Conservation (phyloP, 2,888 invertebrate genomes). For the Ectropis crepuscularia region DNA sequence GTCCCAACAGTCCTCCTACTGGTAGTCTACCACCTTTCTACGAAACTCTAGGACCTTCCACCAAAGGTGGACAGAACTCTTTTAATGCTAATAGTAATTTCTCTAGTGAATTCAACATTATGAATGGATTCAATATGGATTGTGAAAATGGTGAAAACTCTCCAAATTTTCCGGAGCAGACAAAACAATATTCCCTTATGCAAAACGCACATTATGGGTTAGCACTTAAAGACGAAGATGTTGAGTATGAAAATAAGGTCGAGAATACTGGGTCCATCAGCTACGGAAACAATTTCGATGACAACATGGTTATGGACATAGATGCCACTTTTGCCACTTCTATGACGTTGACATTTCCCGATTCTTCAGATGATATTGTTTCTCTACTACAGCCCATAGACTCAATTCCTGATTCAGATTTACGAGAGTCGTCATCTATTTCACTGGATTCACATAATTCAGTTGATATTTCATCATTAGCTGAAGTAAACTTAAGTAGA, state of each 20-base stretch:
- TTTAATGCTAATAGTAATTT: slow-evolving; percentile 89
- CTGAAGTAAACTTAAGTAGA: slow-evolving; percentile 88
- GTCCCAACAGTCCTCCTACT: slow-evolving; percentile 94
- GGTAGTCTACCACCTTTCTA: slow-evolving; percentile 95
- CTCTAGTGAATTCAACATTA: slow-evolving; percentile 87
- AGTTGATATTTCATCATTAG: slow-evolving; percentile 90
- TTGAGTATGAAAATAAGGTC: slow-evolving; percentile 91
- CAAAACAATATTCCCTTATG: slow-evolving; percentile 91
- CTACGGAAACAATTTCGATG: slow-evolving; percentile 88
- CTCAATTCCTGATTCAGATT: slow-evolving; percentile 86
- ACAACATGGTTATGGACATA: slow-evolving; percentile 94
- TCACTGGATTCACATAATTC: slow-evolving; percentile 88
- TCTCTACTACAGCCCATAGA: slow-evolving; percentile 90
- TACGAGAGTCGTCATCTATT: slow-evolving; percentile 89
- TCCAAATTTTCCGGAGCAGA: slow-evolving; percentile 80
- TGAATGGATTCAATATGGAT: slow-evolving; percentile 90
- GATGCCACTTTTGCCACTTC: slow-evolving; percentile 91
- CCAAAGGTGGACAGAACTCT: slow-evolving; percentile 90
- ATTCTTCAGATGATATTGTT: slow-evolving; percentile 91
- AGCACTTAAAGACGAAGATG: slow-evolving; percentile 92
- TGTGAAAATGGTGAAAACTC: slow-evolving; percentile 89
- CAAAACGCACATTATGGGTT: slow-evolving; percentile 93
- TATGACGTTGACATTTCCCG: slow-evolving; percentile 90
- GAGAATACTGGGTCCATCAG: slow-evolving; percentile 87
- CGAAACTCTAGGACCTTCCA: slow-evolving; percentile 88